Evolutionary conservation across 2,888 invertebrate genomes (phyloP).

Genomic region (Dryadula phaetusa): DNA sequence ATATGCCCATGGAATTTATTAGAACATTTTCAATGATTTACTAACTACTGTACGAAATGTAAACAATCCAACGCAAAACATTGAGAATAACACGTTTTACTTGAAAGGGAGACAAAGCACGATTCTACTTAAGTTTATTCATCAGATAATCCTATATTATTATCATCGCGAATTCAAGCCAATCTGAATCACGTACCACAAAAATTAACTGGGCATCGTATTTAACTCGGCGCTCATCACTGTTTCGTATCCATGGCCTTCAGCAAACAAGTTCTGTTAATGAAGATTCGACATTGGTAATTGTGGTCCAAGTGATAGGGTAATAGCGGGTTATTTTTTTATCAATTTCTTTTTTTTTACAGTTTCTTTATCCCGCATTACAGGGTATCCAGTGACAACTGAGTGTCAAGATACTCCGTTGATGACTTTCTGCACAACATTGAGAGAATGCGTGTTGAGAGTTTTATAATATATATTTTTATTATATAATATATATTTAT

Average conservation of each 20-base stretch:
- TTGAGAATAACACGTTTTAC: neutral
- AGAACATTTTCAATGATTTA: too few relatives aligned
- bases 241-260: slow-evolving; percentile 55
- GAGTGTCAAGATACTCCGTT: too few relatives aligned
- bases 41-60: too few relatives aligned
- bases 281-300: slow-evolving; percentile 61
- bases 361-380: too few relatives aligned
- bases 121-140: slow-evolving; percentile 25
- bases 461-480: too few relatives aligned
- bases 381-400: too few relatives aligned
- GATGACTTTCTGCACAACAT: too few relatives aligned
- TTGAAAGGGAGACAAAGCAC: slow-evolving; percentile 6
- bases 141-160: slow-evolving; percentile 19
- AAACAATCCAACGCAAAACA: too few relatives aligned
- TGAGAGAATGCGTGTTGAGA: too few relatives aligned
- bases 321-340: neutral
- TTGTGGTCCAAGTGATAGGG: slow-evolving; percentile 43
- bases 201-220: slow-evolving; percentile 35
- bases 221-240: slow-evolving; percentile 36
- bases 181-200: slow-evolving; percentile 27
- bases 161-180: slow-evolving; percentile 19
- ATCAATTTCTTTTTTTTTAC: neutral
- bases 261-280: slow-evolving; percentile 62
- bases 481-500: too few relatives aligned
- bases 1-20: too few relatives aligned